These are phyloP conservation scores for Aix galericulata DNA, from an alignment of 2,113 vertebrate species.

Conservation along the genomic window DNA sequence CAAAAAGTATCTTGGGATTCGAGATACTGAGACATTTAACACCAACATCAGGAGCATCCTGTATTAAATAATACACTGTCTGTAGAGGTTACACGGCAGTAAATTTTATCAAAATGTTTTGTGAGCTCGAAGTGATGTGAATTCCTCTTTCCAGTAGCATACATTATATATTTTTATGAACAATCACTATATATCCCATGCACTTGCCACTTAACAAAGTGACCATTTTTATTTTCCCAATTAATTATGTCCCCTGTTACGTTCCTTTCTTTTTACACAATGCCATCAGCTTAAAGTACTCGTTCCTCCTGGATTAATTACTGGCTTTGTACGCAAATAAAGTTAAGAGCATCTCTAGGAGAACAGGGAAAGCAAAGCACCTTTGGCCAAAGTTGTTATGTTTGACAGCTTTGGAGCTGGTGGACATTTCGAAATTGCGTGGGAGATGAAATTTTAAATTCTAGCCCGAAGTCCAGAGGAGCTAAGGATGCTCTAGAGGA, in stretches of 20 bases:
- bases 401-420: background rate
- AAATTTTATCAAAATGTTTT: background rate
- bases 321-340: background rate
- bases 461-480: background rate
- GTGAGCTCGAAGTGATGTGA: background rate
- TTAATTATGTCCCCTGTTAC: background rate
- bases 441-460: background rate
- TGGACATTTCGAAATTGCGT: background rate
- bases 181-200: background rate
- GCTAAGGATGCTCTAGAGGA: background rate
- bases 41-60: background rate
- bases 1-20: background rate
- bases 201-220: background rate
- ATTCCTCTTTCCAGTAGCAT: background rate
- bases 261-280: background rate
- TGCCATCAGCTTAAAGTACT: background rate
- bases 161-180: background rate
- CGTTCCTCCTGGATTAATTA: background rate
- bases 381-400: background rate
- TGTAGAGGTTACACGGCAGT: background rate
- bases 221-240: background rate
- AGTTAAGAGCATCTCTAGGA: background rate
- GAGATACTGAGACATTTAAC: background rate
- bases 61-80: background rate
- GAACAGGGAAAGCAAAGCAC: background rate